A percentile compares a stretch with the other conserved stretches of the same genome.
Evolutionary conservation across 2,888 invertebrate genomes (phyloP).

Genomic region (Copidosoma aretas): DNA sequence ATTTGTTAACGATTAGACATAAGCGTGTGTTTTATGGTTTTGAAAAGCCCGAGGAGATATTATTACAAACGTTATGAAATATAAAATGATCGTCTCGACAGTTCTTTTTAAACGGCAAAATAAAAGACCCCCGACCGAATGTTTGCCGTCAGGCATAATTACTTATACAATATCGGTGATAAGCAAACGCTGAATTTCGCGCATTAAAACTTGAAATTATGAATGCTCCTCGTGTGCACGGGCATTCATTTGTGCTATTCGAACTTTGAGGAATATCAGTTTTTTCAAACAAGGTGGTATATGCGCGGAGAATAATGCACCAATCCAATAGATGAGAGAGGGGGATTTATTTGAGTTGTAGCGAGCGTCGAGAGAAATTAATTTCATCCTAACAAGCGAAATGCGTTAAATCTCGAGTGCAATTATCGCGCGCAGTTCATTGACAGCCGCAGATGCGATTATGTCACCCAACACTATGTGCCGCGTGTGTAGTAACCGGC

Average conservation of each 20-base stretch:
- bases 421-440: constrained; percentile 21
- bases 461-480: constrained; percentile 9
- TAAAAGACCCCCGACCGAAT: constrained; percentile 1
- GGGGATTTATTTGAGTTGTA: neutral
- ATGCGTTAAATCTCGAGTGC: constrained; percentile 15
- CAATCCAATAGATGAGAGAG: no score
- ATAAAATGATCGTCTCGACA: constrained; percentile 6
- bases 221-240: constrained; percentile 8
- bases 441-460: constrained; percentile 19
- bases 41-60: constrained; percentile 1
- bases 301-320: neutral
- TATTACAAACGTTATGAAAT: constrained; percentile 21
- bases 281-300: neutral
- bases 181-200: constrained; percentile 14
- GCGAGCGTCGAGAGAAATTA: neutral
- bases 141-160: constrained; percentile 16
- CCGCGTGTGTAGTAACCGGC: neutral
- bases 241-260: no score
- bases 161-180: constrained; percentile 19
- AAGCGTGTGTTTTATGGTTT: constrained; percentile 4
- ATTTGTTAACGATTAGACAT: constrained; percentile 5
- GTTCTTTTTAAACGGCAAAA: neutral
- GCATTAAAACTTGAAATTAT: constrained; percentile 5
- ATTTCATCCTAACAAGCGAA: constrained; percentile 2
- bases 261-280: neutral